Percentiles rank a stretch among this genome's conserved stretches.
Conservation (phyloP, 2,113 vertebrate species). For the Sclerurus mexicanus region DNA sequence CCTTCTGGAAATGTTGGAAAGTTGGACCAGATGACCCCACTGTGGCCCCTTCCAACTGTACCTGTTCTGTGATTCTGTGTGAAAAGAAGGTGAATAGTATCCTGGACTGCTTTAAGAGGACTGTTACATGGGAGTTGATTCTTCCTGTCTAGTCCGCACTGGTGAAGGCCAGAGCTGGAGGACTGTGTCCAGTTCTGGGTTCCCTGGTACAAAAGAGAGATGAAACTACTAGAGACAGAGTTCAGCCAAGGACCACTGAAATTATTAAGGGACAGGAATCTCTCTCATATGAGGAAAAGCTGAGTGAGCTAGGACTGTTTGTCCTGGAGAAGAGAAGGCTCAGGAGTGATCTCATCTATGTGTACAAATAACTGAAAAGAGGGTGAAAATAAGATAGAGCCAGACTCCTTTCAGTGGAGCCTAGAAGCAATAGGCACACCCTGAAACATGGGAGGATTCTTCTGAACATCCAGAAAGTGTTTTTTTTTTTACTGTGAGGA, state of each 20-base stretch:
- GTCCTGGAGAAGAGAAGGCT: not conserved
- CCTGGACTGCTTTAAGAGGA: not conserved
- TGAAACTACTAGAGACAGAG: not conserved
- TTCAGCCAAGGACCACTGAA: not conserved
- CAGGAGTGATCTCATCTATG: not conserved
- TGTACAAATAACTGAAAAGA: not conserved
- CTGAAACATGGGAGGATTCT: not conserved
- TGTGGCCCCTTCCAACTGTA: not conserved
- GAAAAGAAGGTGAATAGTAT: not conserved
- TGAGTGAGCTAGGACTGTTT: not conserved
- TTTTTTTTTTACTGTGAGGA: not conserved
- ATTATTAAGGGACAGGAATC: not conserved
- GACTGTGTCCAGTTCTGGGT: not conserved
- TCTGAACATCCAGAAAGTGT: not conserved
- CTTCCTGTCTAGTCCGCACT: not conserved
- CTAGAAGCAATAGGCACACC: not conserved
- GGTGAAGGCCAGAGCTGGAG: not conserved
- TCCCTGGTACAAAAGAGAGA: not conserved
- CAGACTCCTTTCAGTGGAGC: not conserved
- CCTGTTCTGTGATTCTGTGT: not conserved
- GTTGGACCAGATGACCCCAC: not conserved
- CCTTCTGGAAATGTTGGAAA: not conserved
- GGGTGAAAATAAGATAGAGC: not conserved
- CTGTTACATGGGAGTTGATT: not conserved
- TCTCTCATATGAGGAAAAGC: not conserved